phyloP scores from a whole-genome alignment of 2,113 vertebrate genomes.

The Cyprinodon brontotheroides region DNA sequence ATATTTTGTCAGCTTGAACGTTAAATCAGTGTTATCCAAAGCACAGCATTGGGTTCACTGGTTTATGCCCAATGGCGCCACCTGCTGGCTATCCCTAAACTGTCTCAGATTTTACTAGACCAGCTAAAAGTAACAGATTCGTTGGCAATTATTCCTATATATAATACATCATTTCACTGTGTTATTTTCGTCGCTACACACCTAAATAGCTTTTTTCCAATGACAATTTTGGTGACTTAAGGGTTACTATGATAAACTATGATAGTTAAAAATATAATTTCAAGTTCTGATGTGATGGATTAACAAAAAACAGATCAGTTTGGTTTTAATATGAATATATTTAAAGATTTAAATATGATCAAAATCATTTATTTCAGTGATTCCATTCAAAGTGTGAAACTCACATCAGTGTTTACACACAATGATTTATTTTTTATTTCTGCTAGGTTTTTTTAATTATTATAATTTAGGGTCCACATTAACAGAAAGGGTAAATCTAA shows the following conservation, averaged over 20 bases:
- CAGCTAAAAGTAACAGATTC: neutral
- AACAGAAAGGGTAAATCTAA: neutral
- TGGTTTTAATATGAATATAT: neutral
- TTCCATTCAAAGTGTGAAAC: neutral
- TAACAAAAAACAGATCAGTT: neutral
- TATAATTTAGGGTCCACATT: neutral
- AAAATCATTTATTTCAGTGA: neutral
- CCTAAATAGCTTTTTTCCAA: too few species aligned
- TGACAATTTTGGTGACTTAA: too few species aligned
- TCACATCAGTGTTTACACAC: neutral
- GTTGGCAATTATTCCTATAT: too few species aligned
- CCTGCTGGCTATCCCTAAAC: constrained; percentile 47
- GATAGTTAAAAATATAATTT: neutral
- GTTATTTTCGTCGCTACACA: too few species aligned
- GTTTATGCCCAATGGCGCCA: constrained; percentile 30
- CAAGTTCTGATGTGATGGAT: neutral
- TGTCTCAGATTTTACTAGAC: neutral
- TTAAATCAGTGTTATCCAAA: neutral
- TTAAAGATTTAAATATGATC: neutral
- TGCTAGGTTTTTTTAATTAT: neutral
- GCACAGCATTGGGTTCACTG: neutral
- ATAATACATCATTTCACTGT: too few species aligned
- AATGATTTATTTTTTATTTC: neutral
- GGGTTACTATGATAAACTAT: neutral
- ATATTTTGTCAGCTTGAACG: neutral